Percentiles rank a stretch among this genome's conserved stretches.
These are phyloP conservation scores for Lycocerus yunnanus DNA, from an alignment of 2,888 invertebrate species.

Conservation along the genomic window DNA sequence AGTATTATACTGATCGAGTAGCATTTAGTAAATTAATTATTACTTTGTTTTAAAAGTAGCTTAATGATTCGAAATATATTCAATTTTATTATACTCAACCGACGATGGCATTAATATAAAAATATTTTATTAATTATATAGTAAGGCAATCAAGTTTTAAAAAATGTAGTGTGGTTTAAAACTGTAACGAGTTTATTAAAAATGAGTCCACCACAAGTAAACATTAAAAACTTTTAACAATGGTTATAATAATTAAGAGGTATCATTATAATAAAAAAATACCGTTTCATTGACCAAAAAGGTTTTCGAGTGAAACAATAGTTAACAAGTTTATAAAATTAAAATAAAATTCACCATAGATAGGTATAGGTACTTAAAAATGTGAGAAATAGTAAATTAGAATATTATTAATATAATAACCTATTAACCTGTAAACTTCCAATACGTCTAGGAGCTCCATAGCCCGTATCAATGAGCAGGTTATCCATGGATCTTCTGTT, in stretches of 20 bases:
- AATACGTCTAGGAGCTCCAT: conserved; percentile 58
- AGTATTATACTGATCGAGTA: not conserved
- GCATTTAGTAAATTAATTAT: not conserved
- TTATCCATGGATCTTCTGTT: conserved; percentile 76
- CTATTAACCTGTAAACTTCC: conserved; percentile 61
- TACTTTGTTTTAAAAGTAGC: not conserved
- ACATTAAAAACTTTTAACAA: not conserved
- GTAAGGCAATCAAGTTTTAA: not conserved
- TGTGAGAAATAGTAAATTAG: not conserved
- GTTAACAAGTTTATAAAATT: not conserved
- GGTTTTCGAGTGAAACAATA: not conserved
- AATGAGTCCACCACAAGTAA: not conserved
- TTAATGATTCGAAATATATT: not conserved
- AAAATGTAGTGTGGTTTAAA: not conserved
- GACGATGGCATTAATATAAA: not conserved
- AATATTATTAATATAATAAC: conserved; percentile 28
- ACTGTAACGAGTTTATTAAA: not conserved
- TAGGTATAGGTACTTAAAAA: too few relatives aligned
- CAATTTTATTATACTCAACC: not conserved
- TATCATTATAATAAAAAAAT: not conserved
- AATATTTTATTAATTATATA: not conserved
- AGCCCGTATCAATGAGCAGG: conserved; percentile 62
- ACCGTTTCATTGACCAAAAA: not conserved
- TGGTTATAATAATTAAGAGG: not conserved
- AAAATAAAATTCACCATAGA: not conserved